These are phyloP conservation scores for Sebastes minor DNA, from an alignment of 2,797 vertebrate genomes.

Conservation along the genomic window DNA sequence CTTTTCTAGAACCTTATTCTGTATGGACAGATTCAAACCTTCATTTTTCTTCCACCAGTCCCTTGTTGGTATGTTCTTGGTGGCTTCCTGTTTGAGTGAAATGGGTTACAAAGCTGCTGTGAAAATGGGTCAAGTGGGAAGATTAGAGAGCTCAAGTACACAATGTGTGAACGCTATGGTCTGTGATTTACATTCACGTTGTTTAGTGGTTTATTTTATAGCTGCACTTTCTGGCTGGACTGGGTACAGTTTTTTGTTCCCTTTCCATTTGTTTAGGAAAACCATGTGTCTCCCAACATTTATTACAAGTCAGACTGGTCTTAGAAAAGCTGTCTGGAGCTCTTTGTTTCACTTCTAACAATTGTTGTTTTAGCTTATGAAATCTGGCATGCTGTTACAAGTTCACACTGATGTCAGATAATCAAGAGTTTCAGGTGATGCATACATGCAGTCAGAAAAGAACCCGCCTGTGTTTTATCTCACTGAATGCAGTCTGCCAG, in stretches of 20 bases:
- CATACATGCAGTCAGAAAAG: not conserved
- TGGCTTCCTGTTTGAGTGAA: slow-evolving; percentile 12
- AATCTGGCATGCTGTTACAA: slow-evolving; percentile 18
- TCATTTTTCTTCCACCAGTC: not conserved
- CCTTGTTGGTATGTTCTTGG: not conserved
- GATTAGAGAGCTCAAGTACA: slow-evolving; percentile 38
- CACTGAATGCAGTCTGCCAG: not conserved
- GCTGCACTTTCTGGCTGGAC: slow-evolving; percentile 2
- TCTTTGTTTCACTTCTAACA: not conserved
- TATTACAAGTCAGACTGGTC: not conserved
- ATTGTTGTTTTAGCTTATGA: slow-evolving; percentile 17
- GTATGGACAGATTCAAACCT: not conserved
- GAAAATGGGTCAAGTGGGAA: slow-evolving; percentile 59
- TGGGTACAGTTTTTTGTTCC: not conserved
- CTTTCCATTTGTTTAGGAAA: not conserved
- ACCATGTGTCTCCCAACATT: not conserved
- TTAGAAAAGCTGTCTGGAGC: not conserved
- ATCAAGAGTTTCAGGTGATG: not conserved
- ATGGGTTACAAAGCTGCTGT: not conserved
- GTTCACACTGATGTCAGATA: slow-evolving; percentile 20
- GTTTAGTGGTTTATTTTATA: slow-evolving; percentile 10
- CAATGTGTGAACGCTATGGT: slow-evolving; percentile 24
- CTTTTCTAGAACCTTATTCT: not conserved
- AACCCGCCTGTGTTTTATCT: not conserved
- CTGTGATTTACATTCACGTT: slow-evolving; percentile 13